Percentiles rank a stretch among this genome's conserved stretches.
phyloP scores from a whole-genome alignment of 2,113 vertebrate genomes.

The Lophochroa leadbeateri region DNA sequence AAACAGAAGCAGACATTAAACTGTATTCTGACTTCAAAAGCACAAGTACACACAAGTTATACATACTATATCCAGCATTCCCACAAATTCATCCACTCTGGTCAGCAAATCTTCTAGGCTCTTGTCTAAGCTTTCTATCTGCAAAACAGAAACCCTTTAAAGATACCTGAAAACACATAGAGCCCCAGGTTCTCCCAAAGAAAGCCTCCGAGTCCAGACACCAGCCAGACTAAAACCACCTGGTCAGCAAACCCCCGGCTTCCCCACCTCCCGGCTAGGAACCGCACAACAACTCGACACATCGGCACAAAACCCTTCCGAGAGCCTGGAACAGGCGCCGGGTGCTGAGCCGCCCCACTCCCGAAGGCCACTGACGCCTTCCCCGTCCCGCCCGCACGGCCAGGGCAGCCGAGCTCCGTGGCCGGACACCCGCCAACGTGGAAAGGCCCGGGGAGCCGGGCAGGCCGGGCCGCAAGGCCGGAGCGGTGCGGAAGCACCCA shows the following conservation, averaged over 20 bases:
- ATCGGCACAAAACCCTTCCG: accelerated
- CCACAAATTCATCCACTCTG: conserved; percentile 94
- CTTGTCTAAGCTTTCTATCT: conserved; percentile 86
- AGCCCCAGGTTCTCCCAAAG: too few species aligned
- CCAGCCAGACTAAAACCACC: accelerated
- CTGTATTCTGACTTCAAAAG: background rate
- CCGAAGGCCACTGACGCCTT: background rate
- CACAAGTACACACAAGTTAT: accelerated
- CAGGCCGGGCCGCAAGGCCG: background rate
- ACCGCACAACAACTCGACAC: accelerated
- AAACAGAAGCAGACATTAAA: background rate
- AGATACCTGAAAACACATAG: background rate
- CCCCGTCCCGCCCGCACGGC: background rate
- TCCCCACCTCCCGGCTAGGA: accelerated
- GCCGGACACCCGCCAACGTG: background rate
- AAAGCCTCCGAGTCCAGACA: accelerated
- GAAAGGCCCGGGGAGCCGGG: too few species aligned
- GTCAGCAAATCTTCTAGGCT: conserved; percentile 91
- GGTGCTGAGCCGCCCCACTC: background rate
- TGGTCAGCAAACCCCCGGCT: accelerated
- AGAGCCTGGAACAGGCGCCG: background rate
- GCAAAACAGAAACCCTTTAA: background rate
- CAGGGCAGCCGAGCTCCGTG: background rate
- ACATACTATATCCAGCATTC: conserved; percentile 93
- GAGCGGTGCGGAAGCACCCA: too few species aligned